Evolutionary conservation across 2,797 vertebrate genomes (phyloP).

Genomic region (Sparus aurata): DNA sequence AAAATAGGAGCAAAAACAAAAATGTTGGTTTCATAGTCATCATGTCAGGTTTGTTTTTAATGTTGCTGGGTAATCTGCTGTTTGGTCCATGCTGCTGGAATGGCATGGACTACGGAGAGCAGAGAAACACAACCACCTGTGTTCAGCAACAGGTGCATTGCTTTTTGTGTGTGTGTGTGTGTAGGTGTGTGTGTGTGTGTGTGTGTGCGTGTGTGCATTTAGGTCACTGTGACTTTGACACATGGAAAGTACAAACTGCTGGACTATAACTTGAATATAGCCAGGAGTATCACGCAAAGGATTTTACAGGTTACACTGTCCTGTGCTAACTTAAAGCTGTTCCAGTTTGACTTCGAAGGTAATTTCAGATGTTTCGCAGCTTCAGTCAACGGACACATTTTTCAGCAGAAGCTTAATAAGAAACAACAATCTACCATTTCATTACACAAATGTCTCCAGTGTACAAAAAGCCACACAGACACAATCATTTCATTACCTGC

Average conservation of each 20-base stretch:
- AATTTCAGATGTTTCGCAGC: neutral
- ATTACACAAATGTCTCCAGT: neutral
- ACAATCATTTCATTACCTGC: neutral
- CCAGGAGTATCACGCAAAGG: too few relatives aligned
- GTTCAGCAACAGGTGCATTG: conserved; percentile 2
- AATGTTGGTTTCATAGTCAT: too few relatives aligned
- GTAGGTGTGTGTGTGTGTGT: conserved; percentile 4
- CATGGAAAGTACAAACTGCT: conserved; percentile 13
- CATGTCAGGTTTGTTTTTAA: neutral
- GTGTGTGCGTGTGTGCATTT: conserved; percentile 5
- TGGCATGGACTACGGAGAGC: conserved; percentile 15
- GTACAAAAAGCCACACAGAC: neutral
- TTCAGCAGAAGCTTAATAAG: neutral
- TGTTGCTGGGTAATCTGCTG: conserved; percentile 46
- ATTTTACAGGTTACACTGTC: neutral
- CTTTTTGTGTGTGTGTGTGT: conserved; percentile 1
- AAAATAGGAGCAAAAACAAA: too few relatives aligned
- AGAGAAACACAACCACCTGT: conserved; percentile 29
- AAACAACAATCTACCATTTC: neutral
- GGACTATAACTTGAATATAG: neutral
- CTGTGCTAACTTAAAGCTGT: neutral
- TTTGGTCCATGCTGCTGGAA: conserved; percentile 2
- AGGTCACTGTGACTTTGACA: conserved; percentile 14
- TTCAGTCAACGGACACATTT: neutral
- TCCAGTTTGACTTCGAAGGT: neutral